These are phyloP conservation scores for Siniperca undulata DNA, from an alignment of 2,797 vertebrate genomes.

Conservation along the genomic window DNA sequence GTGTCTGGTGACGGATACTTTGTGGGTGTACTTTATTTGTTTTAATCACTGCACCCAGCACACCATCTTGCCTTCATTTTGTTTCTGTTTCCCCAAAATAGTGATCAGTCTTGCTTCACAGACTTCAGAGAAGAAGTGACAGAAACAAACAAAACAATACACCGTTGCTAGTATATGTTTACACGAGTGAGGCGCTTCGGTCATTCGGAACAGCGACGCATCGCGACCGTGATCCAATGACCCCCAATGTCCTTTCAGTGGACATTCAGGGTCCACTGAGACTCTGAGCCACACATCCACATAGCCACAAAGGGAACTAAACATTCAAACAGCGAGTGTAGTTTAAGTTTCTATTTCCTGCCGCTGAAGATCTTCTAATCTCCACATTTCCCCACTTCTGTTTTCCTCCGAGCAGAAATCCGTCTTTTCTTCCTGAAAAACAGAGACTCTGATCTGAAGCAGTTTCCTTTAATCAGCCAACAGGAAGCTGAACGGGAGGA, in stretches of 20 bases:
- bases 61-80: too few species aligned
- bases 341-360: neutral
- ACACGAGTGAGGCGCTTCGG: too few species aligned
- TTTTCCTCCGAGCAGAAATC: neutral
- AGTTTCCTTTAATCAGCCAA: slow-evolving; percentile 15
- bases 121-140: too few species aligned
- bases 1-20: neutral
- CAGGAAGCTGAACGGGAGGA: neutral
- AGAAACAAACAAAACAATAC: too few species aligned
- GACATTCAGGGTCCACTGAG: neutral
- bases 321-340: too few species aligned
- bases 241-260: too few species aligned
- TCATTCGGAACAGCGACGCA: too few species aligned
- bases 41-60: neutral
- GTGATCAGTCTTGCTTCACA: too few species aligned
- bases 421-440: neutral
- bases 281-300: neutral
- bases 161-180: too few species aligned
- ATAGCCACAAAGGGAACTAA: too few species aligned
- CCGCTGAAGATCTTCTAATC: neutral
- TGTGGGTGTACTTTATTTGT: neutral
- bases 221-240: too few species aligned
- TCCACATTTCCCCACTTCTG: neutral
- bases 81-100: neutral
- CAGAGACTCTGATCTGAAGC: neutral